phyloP scores from a whole-genome alignment of 2,888 invertebrate species.

The Anarsia innoxiella region DNA sequence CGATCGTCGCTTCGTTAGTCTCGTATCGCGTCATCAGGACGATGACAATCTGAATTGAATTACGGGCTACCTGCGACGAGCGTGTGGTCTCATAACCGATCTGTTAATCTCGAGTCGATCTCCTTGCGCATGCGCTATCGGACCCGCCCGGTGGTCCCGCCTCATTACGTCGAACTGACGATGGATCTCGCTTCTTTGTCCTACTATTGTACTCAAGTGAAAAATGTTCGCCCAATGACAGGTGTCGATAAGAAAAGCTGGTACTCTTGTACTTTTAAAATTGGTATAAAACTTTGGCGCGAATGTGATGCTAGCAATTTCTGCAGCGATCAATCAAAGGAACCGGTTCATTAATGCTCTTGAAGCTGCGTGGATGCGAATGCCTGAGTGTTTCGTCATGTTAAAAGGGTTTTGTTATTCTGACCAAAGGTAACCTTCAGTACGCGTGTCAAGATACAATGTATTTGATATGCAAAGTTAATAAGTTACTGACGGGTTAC shows the following conservation, averaged over 20 bases:
- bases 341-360: constrained; percentile 42
- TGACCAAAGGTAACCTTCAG: constrained; percentile 16
- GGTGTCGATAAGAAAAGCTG: constrained; percentile 59
- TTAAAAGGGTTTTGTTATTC: constrained; percentile 32
- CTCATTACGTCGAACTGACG: constrained; percentile 59
- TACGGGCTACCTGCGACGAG: constrained; percentile 68
- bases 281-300: constrained; percentile 28
- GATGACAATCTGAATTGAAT: constrained; percentile 75
- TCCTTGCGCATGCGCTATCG: constrained; percentile 63
- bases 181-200: constrained; percentile 44
- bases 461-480: constrained; percentile 1
- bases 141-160: constrained; percentile 62
- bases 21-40: constrained; percentile 63
- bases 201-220: constrained; percentile 64
- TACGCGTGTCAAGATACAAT: constrained; percentile 1
- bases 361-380: constrained; percentile 34
- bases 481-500: neutral
- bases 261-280: constrained; percentile 15
- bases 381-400: constrained; percentile 36
- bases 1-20: constrained; percentile 67
- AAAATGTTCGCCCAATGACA: constrained; percentile 66
- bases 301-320: constrained; percentile 44
- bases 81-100: constrained; percentile 68
- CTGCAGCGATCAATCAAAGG: constrained; percentile 49
- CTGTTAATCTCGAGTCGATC: constrained; percentile 65